Conservation (phyloP, 2,113 vertebrate species). For the Hemicordylus capensis region DNA sequence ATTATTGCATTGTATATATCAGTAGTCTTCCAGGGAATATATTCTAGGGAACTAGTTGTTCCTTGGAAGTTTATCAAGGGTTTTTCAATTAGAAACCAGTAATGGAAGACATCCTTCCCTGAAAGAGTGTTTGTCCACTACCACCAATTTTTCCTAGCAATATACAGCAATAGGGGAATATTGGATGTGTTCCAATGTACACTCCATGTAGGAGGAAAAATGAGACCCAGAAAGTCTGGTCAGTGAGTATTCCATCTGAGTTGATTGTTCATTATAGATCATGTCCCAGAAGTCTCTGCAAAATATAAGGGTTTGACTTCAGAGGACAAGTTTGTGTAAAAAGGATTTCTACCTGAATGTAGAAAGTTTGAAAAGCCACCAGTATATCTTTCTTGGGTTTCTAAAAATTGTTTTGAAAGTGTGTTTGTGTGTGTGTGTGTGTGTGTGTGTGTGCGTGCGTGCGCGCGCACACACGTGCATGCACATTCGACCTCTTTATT, state of each 20-base stretch:
- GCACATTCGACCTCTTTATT: neutral
- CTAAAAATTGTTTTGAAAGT: neutral
- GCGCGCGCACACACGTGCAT: too few relatives aligned
- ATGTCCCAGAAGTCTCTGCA: neutral
- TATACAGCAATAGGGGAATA: neutral
- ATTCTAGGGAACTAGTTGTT: neutral
- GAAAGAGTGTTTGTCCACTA: neutral
- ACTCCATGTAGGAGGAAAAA: neutral
- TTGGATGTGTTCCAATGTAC: neutral
- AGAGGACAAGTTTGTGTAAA: neutral
- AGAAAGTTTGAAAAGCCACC: neutral
- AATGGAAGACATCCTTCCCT: neutral
- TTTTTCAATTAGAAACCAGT: neutral
- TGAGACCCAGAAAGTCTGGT: neutral
- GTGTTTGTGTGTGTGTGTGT: too few relatives aligned
- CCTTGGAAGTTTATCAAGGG: neutral
- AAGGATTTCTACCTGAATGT: neutral
- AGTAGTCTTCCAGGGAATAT: too few relatives aligned
- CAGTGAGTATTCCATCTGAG: neutral
- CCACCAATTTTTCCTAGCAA: neutral
- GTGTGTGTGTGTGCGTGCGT: too few relatives aligned
- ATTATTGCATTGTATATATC: too few relatives aligned
- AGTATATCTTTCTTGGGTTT: neutral
- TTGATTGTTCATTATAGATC: neutral
- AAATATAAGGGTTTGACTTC: neutral